phyloP scores from a whole-genome alignment of 1,140 invertebrate genomes.

The Bombus soroeensis region DNA sequence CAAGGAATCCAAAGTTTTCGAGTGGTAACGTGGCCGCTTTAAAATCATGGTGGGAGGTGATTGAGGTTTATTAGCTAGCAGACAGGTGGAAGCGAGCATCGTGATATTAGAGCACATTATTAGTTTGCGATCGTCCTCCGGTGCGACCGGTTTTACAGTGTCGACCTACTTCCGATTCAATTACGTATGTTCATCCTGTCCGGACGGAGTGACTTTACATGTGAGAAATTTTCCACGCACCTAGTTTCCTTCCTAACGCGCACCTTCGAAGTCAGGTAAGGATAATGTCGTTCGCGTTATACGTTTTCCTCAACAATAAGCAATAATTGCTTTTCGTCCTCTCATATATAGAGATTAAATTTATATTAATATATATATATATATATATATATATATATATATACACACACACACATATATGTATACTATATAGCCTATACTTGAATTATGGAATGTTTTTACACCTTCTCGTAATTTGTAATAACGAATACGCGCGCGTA shows the following conservation, averaged over 20 bases:
- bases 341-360: background rate
- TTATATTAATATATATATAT: background rate
- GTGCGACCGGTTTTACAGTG: constrained; percentile 56
- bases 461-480: background rate
- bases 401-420: background rate
- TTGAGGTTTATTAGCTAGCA: constrained; percentile 65
- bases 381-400: background rate
- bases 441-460: too few species aligned
- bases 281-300: background rate
- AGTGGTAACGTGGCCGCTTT: constrained; percentile 33
- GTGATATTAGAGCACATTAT: constrained; percentile 66
- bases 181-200: constrained; percentile 35
- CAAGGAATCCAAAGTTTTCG: constrained; percentile 12
- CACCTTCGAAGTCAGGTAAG: constrained; percentile 46
- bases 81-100: constrained; percentile 66
- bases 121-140: constrained; percentile 64
- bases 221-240: constrained; percentile 27
- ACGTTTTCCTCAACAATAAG: background rate
- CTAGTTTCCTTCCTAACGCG: constrained; percentile 17
- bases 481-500: background rate
- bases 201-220: constrained; percentile 36
- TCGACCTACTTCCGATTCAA: constrained; percentile 36
- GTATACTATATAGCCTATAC: background rate
- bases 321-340: background rate
- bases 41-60: constrained; percentile 59